A percentile compares a stretch with the other conserved stretches of the same genome.
These are phyloP conservation scores for Anthophora plumipes DNA, from an alignment of 2,888 invertebrate species.

Conservation along the genomic window DNA sequence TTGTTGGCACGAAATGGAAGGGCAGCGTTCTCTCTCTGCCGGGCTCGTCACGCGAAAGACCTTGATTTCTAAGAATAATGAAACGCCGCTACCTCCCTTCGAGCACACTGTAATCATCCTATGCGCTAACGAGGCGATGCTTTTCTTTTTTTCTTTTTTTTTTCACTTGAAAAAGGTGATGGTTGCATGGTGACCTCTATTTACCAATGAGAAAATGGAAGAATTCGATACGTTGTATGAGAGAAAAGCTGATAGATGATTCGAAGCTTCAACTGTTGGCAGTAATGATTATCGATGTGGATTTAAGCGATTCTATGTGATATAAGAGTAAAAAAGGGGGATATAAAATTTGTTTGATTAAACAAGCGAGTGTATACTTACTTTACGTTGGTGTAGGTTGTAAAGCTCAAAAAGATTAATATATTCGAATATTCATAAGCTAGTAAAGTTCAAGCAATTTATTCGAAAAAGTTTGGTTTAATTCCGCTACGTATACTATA, in stretches of 20 bases:
- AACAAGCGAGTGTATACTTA: conserved; percentile 27
- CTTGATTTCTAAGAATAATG: conserved; percentile 28
- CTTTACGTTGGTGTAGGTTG: conserved; percentile 13
- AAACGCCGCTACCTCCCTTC: background rate
- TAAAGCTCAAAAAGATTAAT: background rate
- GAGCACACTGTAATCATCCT: background rate
- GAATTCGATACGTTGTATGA: background rate
- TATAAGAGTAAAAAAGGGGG: background rate
- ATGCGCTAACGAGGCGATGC: background rate
- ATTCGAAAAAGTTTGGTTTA: background rate
- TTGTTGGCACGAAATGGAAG: conserved; percentile 29
- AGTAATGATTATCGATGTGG: background rate
- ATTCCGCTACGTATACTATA: background rate
- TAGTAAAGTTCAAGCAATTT: background rate
- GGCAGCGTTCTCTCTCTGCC: background rate
- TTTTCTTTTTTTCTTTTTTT: background rate
- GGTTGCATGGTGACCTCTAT: background rate
- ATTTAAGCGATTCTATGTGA: conserved; percentile 5
- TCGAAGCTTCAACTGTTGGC: conserved; percentile 2
- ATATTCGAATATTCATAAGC: too few relatives aligned
- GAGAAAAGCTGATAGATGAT: background rate
- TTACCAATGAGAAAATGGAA: background rate
- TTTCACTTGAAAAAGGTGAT: background rate
- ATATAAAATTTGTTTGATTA: conserved; percentile 6
- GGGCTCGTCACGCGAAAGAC: conserved; percentile 2